phyloP scores from a whole-genome alignment of 2,888 invertebrate species.

The Opisthograptis luteolata region DNA sequence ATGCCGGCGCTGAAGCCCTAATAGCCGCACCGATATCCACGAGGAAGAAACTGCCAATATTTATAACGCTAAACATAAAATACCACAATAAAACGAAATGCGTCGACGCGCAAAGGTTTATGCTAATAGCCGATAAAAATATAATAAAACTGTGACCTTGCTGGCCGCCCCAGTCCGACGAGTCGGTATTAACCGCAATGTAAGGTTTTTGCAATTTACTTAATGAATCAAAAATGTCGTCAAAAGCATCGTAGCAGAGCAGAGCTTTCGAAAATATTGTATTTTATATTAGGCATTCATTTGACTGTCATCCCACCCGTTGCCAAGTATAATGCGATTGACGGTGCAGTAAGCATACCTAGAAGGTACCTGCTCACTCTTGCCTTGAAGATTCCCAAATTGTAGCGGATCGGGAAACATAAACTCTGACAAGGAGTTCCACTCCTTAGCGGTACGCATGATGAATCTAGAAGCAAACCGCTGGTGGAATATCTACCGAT shows the following conservation, averaged over 20 bases:
- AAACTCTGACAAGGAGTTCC: too few relatives aligned
- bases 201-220: constrained; percentile 36
- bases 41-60: constrained; percentile 66
- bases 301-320: too few relatives aligned
- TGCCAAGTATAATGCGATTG: too few relatives aligned
- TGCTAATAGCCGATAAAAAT: constrained; percentile 68
- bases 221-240: constrained; percentile 23
- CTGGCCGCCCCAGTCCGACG: constrained; percentile 42
- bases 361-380: too few relatives aligned
- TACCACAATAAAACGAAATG: constrained; percentile 68
- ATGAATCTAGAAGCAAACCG: too few relatives aligned
- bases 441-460: too few relatives aligned
- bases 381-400: too few relatives aligned
- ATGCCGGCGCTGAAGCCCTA: constrained; percentile 58
- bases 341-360: too few relatives aligned
- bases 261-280: too few relatives aligned
- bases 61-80: constrained; percentile 65
- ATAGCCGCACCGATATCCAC: constrained; percentile 57
- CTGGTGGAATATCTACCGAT: too few relatives aligned
- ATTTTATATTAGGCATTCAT: too few relatives aligned
- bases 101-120: constrained; percentile 61
- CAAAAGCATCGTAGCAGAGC: constrained; percentile 21
- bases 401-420: too few relatives aligned
- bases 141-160: constrained; percentile 62
- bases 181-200: constrained; percentile 41